Base-by-base conservation (phyloP, 2,797 vertebrate genomes). In the Sebastes trivittatus region DNA sequence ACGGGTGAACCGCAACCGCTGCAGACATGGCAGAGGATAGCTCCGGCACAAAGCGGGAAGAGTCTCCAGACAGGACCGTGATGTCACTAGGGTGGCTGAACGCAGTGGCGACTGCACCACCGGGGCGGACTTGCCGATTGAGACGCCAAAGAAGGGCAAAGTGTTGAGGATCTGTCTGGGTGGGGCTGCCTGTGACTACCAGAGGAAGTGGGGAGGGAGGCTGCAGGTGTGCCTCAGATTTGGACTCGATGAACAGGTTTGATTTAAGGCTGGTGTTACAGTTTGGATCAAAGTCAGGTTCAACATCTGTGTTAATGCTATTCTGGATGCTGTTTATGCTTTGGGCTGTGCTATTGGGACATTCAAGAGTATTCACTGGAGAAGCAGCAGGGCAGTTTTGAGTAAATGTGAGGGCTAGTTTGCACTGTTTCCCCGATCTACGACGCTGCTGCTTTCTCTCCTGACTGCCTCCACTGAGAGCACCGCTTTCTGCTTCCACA, bases 81-180 rank as follows among this genome's bases (percentile, higher is more conserved):
- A 94, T 81, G 90, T 87, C 72, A 84, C 91, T 61, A 87, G 93
- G 68, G 22, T 30, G 68, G 63, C 23, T 30, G 32, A 55, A 49
- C 2, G 25, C 22, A 11, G 74, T 3, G 34, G 68, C 30, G 1
- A 11, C 20, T 6, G 46, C 6, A 0, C 70, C 72, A 11, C 67
- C 34, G 0, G 63, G n/a, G 22, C 9, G 16, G 22, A 80, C 58
- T 9, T 90, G 95, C 34, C 66, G 95, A 92, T 97, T 96, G 63
- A 99, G 88, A 82, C 97, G 97, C 98, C 98, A 99, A 30, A 98
- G 90, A 0, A 97, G 82, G 75, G 97, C 97, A 90, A 99, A 98
- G 89, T 98, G 97, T 74, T 95, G 96, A 36, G 98, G 95, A 80
- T 98, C 96, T 3, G 98, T 98, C 88, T 99, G 98, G 11, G 18